Evolutionary conservation across 92 coral and sea anemone species (phyloP).

Genomic region (Pocillopora meandrina): DNA sequence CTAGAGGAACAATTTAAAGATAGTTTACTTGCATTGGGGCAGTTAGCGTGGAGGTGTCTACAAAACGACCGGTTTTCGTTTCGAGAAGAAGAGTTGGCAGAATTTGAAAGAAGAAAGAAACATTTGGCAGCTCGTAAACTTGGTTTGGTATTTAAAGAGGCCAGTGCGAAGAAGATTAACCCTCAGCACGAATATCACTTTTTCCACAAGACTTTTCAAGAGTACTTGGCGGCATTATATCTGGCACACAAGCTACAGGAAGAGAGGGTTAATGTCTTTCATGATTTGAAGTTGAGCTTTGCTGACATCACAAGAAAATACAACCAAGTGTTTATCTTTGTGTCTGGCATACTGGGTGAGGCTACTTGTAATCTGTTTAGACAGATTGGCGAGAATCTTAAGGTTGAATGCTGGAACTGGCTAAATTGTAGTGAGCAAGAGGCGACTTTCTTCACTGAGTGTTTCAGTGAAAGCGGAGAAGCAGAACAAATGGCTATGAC

Average conservation of each 20-base stretch:
- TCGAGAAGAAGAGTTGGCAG: not conserved
- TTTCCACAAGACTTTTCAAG: too few species aligned
- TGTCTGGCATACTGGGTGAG: constrained; percentile 1
- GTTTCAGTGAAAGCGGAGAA: not conserved
- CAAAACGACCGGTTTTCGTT: not conserved
- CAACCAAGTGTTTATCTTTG: not conserved
- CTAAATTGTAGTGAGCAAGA: too few species aligned
- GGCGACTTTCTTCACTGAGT: too few species aligned
- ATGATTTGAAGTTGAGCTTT: not conserved
- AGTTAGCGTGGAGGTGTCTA: too few species aligned
- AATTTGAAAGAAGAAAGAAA: not conserved
- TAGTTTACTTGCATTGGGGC: too few species aligned
- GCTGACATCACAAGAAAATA: too few species aligned
- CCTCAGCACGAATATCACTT: too few species aligned
- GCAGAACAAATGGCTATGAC: not conserved
- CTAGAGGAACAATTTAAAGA: too few species aligned
- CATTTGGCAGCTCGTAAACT: not conserved
- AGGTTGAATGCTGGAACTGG: too few species aligned
- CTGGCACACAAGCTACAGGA: too few species aligned
- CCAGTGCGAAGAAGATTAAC: not conserved
- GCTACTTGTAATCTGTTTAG: not conserved
- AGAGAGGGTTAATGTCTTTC: too few species aligned
- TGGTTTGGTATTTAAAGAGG: not conserved
- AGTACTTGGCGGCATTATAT: too few species aligned
- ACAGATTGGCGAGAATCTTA: not conserved